Evolutionary conservation across 2,113 vertebrate species (phyloP).

Genomic region (Vulpes lagopus): DNA sequence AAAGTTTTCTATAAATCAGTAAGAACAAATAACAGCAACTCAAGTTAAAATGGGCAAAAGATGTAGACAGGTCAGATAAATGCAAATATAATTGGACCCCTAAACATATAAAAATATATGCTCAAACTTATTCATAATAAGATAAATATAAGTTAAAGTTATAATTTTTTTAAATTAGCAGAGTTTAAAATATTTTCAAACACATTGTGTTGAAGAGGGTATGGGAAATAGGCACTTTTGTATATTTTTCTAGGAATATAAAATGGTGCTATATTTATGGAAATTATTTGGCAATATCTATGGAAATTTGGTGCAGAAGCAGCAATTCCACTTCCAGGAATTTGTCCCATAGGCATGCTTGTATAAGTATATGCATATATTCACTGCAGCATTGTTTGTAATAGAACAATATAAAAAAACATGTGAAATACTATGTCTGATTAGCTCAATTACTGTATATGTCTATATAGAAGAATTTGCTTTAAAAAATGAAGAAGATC

Average conservation of each 20-base stretch:
- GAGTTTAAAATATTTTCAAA: conserved; percentile 27
- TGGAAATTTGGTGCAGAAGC: conserved; percentile 39
- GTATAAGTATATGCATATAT: not conserved
- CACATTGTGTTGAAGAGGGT: not conserved
- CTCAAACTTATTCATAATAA: not conserved
- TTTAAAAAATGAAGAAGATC: not conserved
- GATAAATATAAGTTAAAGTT: not conserved
- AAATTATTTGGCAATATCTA: conserved; percentile 41
- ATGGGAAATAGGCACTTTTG: not conserved
- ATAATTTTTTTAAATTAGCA: not conserved
- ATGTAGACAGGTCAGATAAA: not conserved
- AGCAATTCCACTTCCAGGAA: conserved; percentile 30
- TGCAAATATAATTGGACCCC: not conserved
- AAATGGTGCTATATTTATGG: not conserved
- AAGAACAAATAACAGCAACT: not conserved
- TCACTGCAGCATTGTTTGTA: conserved; percentile 20
- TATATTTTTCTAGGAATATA: conserved; percentile 1
- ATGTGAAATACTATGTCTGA: not conserved
- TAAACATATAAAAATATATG: not conserved
- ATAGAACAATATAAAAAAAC: not conserved
- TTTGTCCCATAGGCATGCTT: not conserved
- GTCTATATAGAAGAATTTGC: not conserved
- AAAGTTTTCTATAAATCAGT: not conserved
- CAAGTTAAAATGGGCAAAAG: not conserved
- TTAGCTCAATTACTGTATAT: not conserved